Percentiles rank a stretch among this genome's conserved stretches.
phyloP scores from a whole-genome alignment of 2,888 invertebrate genomes.

The Drepanosiphum platanoidis region DNA sequence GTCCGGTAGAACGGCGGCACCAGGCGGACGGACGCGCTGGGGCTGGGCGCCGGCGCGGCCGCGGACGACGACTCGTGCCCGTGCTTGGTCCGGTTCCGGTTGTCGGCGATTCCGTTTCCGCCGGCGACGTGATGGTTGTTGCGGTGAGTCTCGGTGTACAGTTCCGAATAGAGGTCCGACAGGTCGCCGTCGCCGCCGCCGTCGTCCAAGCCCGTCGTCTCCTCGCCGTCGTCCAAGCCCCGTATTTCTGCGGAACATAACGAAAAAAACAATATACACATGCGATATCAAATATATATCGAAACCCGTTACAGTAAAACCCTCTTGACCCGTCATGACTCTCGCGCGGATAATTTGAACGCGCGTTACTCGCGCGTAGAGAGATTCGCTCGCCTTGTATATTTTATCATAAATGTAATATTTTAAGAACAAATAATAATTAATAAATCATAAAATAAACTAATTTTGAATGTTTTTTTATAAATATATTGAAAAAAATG shows the following conservation, averaged over 20 bases:
- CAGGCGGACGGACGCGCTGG: constrained; percentile 31
- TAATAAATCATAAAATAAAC: too few relatives aligned
- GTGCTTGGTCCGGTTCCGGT: constrained; percentile 54
- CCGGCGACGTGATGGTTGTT: not conserved
- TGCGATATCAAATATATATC: too few relatives aligned
- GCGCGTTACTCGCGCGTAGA: too few relatives aligned
- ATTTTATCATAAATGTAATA: too few relatives aligned
- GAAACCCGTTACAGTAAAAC: too few relatives aligned
- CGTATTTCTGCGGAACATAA: constrained; percentile 41
- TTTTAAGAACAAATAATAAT: too few relatives aligned
- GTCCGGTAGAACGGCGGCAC: constrained; percentile 44
- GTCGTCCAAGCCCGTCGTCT: not conserved
- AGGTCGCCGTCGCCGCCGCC: not conserved
- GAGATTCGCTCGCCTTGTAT: too few relatives aligned
- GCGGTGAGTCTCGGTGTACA: constrained; percentile 1
- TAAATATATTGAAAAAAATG: too few relatives aligned
- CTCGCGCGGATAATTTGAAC: too few relatives aligned
- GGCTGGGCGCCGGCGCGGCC: constrained; percentile 17
- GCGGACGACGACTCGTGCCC: constrained; percentile 9
- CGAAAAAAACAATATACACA: too few relatives aligned
- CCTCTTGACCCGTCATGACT: too few relatives aligned
- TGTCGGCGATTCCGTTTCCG: constrained; percentile 17
- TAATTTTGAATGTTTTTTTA: too few relatives aligned
- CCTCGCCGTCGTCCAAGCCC: constrained; percentile 17
- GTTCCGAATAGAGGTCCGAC: not conserved